These are phyloP conservation scores for Drosophila subsilvestris DNA, from an alignment of 2,888 invertebrate species.

Conservation along the genomic window DNA sequence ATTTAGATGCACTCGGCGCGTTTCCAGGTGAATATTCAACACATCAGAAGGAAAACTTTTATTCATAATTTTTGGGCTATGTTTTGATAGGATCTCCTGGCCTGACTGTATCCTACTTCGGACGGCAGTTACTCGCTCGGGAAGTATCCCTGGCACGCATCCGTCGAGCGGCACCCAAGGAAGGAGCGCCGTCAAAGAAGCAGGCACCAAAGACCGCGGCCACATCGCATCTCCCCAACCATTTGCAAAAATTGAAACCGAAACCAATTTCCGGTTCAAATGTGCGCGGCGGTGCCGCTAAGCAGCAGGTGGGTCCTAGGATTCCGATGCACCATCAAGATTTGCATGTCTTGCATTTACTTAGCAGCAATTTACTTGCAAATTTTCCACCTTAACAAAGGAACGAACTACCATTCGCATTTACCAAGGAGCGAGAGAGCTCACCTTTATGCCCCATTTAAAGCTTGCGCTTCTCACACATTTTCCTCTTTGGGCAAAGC, in stretches of 20 bases:
- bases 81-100: constrained; percentile 69
- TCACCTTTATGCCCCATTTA: constrained; percentile 12
- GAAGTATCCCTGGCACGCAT: constrained; percentile 93
- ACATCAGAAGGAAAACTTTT: not conserved
- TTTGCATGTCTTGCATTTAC: constrained; percentile 79
- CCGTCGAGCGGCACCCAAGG: constrained; percentile 85
- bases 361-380: constrained; percentile 77
- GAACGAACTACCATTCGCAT: constrained; percentile 22
- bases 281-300: constrained; percentile 81
- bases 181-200: constrained; percentile 45
- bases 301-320: constrained; percentile 67
- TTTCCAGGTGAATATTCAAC: constrained; percentile 76
- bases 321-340: constrained; percentile 31
- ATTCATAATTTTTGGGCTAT: not conserved
- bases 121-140: constrained; percentile 91
- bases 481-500: constrained; percentile 53
- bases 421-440: not conserved
- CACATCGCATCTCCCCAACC: constrained; percentile 86
- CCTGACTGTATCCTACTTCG: constrained; percentile 87
- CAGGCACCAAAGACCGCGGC: constrained; percentile 30
- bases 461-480: constrained; percentile 10
- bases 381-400: constrained; percentile 50
- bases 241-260: constrained; percentile 88
- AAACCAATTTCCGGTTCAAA: constrained; percentile 84
- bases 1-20: constrained; percentile 87